phyloP scores from a whole-genome alignment of 2,797 vertebrate species.

The Varecia variegata region DNA sequence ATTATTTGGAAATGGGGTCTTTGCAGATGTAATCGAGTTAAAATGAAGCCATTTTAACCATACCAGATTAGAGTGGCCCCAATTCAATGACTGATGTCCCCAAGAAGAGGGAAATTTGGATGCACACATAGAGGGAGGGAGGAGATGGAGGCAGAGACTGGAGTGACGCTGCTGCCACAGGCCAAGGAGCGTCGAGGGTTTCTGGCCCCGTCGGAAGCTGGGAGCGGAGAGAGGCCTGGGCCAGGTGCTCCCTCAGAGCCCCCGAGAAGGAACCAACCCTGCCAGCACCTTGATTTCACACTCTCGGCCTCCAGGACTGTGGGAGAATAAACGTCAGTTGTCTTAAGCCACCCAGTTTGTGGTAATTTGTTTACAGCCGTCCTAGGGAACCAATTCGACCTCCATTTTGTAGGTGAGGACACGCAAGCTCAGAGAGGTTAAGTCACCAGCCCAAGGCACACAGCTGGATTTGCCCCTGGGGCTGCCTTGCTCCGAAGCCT shows the following conservation, averaged over 20 bases:
- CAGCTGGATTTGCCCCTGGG: neutral
- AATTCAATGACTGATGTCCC: neutral
- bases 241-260: neutral
- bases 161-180: neutral
- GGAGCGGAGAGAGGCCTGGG: neutral
- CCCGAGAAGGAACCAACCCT: neutral
- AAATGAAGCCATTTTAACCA: neutral
- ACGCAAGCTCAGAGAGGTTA: neutral
- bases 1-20: neutral
- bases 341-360: neutral
- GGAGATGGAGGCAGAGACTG: fast-evolving
- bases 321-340: neutral
- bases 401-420: neutral
- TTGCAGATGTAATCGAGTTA: neutral
- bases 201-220: neutral
- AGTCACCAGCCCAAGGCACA: neutral
- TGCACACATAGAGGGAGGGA: neutral
- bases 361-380: neutral
- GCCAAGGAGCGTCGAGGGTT: neutral
- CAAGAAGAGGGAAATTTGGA: neutral
- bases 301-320: neutral
- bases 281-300: neutral
- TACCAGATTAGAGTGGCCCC: neutral
- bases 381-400: neutral
- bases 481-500: neutral